Evolutionary conservation across 2,113 vertebrate genomes (phyloP), one percentile per base, ranked within the genome.

Genomic region (Actenoides lindsayi): DNA sequence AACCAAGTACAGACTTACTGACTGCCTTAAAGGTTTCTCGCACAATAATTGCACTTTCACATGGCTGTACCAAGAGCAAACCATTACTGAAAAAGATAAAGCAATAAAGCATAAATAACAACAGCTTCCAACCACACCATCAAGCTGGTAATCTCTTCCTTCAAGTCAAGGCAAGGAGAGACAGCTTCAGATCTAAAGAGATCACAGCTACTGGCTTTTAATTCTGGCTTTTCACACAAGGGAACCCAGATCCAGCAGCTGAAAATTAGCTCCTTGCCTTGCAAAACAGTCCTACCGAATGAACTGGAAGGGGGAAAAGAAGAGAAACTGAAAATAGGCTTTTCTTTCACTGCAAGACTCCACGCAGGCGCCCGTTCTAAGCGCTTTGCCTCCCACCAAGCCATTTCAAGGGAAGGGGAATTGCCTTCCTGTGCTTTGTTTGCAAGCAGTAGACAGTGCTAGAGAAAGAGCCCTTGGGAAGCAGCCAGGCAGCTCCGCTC

Each of bases 311-410:
- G 17, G 13, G 37, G 15, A 46, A 81, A 76, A 39, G 2, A 46
- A 41, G 15, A 76, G 28, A 51, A 64, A 60, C 4, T 33, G 39
- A 65, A 56, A 27, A 2, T 0, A 41, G 27, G 2, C 50, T 51
- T 28, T 67, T 54, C 30, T 74, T 50, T 87, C 30, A 5, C 78
- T 31, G 7, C 2, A 42, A 76, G 30, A 42, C 20, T 42, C 14
- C 31, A 19, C 10, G 21, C 3, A 46, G 4, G 13, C 0, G 1
- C 27, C 24, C 53, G 13, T 19, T 70, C n/a, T 15, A 17, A 83
- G 48, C 30, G 27, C 57, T 82, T 3, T 10, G 41, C 56, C 44
- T 68, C 56, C 6, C 5, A 20, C 9, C 51, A 13, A 28, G 23
- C 48, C 16, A n/a, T 15, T 71, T 21, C 56, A 75, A 75, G n/a